phyloP scores from a whole-genome alignment of 2,113 vertebrate species.

The Odontophorus gujanensis region DNA sequence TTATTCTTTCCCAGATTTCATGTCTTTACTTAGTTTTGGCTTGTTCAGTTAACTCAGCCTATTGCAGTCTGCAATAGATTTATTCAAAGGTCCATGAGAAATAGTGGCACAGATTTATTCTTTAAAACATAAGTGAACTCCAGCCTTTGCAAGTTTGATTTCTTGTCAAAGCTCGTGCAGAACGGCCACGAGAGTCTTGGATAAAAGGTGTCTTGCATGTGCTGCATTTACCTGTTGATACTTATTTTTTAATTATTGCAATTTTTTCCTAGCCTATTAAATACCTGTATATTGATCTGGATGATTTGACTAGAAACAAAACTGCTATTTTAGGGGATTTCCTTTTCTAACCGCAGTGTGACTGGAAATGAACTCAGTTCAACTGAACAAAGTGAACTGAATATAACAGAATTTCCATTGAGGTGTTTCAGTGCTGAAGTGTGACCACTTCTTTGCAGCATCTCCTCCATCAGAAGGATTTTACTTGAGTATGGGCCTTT shows the following conservation, averaged over 20 bases:
- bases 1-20: constrained; percentile 3
- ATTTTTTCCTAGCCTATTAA: background rate
- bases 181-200: background rate
- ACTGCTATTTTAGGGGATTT: background rate
- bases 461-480: background rate
- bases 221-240: background rate
- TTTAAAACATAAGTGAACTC: background rate
- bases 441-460: background rate
- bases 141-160: background rate
- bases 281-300: background rate
- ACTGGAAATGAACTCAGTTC: background rate
- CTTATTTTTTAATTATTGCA: background rate
- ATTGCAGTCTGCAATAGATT: background rate
- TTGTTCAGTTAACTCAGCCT: background rate
- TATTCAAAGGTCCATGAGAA: background rate
- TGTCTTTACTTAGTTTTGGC: background rate
- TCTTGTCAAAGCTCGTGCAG: background rate
- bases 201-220: background rate
- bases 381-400: background rate
- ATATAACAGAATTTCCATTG: background rate
- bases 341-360: background rate
- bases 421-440: background rate
- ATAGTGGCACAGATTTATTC: background rate
- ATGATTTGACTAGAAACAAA: background rate
- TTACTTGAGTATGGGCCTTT: background rate